Conservation (phyloP, 2,888 invertebrate species). For the Luperina testacea region DNA sequence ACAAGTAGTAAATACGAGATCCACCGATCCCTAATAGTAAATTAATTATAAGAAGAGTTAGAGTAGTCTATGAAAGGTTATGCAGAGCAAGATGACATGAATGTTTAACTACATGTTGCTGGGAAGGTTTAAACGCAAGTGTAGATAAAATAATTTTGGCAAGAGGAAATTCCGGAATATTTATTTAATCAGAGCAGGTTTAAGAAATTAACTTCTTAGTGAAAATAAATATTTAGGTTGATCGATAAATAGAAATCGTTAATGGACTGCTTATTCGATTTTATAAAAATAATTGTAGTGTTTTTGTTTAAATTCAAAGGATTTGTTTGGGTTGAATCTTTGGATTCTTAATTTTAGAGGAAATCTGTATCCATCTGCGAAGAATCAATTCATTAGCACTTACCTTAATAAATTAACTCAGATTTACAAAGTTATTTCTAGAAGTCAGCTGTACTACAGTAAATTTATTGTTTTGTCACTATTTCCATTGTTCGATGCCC, state of each 20-base stretch:
- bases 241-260: constrained; percentile 4
- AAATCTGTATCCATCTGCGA: constrained; percentile 32
- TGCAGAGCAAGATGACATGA: background rate
- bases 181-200: constrained; percentile 1
- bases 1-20: background rate
- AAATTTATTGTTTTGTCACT: constrained; percentile 40
- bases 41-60: background rate
- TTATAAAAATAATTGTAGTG: constrained; percentile 10
- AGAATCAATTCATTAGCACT: constrained; percentile 43
- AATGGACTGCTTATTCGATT: constrained; percentile 32
- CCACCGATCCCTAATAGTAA: background rate
- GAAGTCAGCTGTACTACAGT: constrained; percentile 12
- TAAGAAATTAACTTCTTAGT: background rate
- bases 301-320: constrained; percentile 28
- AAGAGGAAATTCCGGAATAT: background rate
- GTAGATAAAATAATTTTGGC: background rate
- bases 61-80: background rate
- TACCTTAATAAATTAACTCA: constrained; percentile 43
- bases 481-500: constrained; percentile 4
- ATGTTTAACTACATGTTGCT: background rate
- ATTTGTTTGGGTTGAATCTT: constrained; percentile 22
- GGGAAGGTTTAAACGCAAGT: background rate
- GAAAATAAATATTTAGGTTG: constrained; percentile 29
- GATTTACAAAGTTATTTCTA: constrained; percentile 34
- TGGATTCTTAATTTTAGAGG: constrained; percentile 21